Percentiles rank a stretch among this genome's conserved stretches.
Evolutionary conservation across 35 echinoderm and acorn worm genomes (phyloP).

Genomic region (Chiridota heheva): DNA sequence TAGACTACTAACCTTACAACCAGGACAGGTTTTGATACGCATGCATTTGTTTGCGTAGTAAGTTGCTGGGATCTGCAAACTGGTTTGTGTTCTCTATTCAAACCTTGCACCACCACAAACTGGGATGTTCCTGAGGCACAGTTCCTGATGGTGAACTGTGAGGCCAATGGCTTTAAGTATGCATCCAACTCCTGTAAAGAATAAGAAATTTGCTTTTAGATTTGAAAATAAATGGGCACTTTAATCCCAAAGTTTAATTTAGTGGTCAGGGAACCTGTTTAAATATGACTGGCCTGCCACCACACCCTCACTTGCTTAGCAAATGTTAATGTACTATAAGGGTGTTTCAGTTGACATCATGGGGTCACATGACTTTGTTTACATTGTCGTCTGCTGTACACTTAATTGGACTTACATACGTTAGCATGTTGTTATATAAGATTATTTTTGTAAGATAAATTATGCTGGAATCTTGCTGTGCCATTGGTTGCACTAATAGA

Average conservation of each 20-base stretch:
- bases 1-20: constrained; percentile 8
- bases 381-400: too few species aligned
- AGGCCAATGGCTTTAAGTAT: constrained; percentile 52
- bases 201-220: background rate
- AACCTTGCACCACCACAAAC: constrained; percentile 61
- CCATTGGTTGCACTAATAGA: too few species aligned
- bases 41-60: constrained; percentile 65
- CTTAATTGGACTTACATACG: too few species aligned
- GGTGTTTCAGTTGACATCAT: too few species aligned
- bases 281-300: background rate
- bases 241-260: too few species aligned
- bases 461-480: too few species aligned
- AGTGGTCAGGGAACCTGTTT: background rate
- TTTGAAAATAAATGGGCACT: background rate
- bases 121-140: constrained; percentile 74
- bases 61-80: constrained; percentile 75
- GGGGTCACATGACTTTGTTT: too few species aligned
- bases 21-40: constrained; percentile 1
- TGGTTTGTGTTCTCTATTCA: constrained; percentile 52
- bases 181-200: constrained; percentile 65
- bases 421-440: too few species aligned
- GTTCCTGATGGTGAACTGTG: constrained; percentile 70
- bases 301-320: background rate
- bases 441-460: too few species aligned
- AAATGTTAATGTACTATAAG: too few species aligned